Evolutionary conservation across 2,797 vertebrate genomes (phyloP).

Genomic region (Smutsia gigantea): DNA sequence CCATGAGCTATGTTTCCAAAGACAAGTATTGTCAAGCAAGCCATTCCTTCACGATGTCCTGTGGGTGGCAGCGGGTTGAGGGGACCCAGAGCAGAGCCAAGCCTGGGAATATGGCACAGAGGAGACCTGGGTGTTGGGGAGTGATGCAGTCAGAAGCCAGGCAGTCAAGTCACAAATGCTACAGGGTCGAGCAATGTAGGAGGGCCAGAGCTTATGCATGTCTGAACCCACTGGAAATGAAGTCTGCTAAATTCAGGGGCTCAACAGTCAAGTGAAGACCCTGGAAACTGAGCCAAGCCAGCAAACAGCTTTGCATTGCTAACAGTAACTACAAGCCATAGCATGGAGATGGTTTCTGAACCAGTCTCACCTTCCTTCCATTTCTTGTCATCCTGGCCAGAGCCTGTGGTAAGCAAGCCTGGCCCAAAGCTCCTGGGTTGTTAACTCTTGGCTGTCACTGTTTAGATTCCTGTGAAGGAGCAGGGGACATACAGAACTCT

Average conservation of each 20-base stretch:
- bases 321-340: background rate
- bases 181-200: background rate
- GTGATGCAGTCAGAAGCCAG: background rate
- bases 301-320: background rate
- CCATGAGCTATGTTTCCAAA: slow-evolving; percentile 40
- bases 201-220: background rate
- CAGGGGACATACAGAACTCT: background rate
- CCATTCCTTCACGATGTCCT: background rate
- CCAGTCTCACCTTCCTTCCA: background rate
- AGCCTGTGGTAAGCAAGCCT: background rate
- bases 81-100: background rate
- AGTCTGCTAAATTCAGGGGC: background rate
- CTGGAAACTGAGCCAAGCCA: background rate
- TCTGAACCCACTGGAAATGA: background rate
- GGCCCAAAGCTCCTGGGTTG: background rate
- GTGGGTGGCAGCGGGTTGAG: slow-evolving; percentile 21
- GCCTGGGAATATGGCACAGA: background rate
- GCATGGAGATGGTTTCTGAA: background rate
- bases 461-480: background rate
- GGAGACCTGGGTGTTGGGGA: fast-evolving
- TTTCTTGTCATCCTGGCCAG: background rate
- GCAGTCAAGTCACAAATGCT: background rate
- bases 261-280: background rate
- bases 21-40: slow-evolving; percentile 34
- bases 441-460: background rate